Percentiles rank a stretch among this genome's conserved stretches.
These are phyloP conservation scores for Mastomys coucha DNA, from an alignment of 2,113 vertebrate genomes.

Conservation along the genomic window DNA sequence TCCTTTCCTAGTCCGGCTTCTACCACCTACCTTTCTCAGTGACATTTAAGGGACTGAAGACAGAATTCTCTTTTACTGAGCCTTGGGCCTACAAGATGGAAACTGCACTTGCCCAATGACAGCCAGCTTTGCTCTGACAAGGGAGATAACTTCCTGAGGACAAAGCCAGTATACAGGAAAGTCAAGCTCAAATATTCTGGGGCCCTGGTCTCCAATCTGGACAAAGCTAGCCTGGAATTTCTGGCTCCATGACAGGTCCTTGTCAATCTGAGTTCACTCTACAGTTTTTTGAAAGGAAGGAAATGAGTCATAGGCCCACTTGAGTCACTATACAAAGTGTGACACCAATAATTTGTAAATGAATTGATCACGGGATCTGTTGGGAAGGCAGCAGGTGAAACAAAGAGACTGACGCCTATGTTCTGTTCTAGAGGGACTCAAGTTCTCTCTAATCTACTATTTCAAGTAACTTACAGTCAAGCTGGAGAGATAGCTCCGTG, in stretches of 20 bases:
- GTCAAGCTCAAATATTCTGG: rapidly evolving
- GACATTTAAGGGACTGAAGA: background rate
- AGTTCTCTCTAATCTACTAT: background rate
- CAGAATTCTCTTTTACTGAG: no score
- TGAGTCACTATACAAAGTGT: background rate
- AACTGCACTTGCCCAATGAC: background rate
- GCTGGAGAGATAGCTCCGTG: background rate
- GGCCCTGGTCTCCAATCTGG: background rate
- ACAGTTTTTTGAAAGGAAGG: background rate
- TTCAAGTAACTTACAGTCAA: background rate
- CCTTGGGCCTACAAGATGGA: background rate
- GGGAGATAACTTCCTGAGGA: rapidly evolving
- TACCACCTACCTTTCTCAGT: background rate
- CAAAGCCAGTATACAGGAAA: background rate
- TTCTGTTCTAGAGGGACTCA: background rate
- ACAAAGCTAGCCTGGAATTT: background rate
- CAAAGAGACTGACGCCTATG: no score
- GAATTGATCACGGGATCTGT: background rate
- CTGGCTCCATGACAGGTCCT: background rate
- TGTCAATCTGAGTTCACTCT: background rate
- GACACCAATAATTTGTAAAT: background rate
- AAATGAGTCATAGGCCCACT: background rate
- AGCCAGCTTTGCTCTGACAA: background rate
- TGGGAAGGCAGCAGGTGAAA: background rate
- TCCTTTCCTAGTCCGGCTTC: background rate